Evolutionary conservation across 1,140 invertebrate species (phyloP).

Genomic region (Apis laboriosa): DNA sequence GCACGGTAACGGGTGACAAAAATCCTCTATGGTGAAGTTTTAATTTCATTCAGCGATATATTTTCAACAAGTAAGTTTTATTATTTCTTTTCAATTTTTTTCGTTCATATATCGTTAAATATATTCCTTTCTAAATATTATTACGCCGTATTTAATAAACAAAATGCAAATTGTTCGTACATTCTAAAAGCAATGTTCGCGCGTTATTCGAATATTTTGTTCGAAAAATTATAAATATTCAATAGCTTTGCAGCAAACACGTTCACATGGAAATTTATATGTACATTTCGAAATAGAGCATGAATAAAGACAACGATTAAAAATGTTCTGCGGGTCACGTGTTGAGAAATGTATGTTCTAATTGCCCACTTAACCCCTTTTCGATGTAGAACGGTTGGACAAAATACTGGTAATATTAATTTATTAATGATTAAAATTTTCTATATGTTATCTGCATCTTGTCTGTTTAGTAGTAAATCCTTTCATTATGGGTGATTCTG

Average conservation of each 20-base stretch:
- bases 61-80: conserved; percentile 19
- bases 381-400: not conserved
- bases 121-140: not conserved
- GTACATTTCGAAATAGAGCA: not conserved
- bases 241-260: not conserved
- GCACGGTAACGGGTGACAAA: conserved; percentile 25
- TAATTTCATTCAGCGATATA: conserved; percentile 1
- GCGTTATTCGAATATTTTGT: conserved; percentile 42
- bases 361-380: conserved; percentile 18
- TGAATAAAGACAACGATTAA: not conserved
- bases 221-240: not conserved
- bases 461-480: not conserved
- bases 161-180: not conserved
- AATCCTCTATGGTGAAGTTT: not conserved
- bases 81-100: not conserved
- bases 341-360: not conserved
- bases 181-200: not conserved
- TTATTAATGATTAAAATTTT: not conserved
- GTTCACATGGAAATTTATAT: not conserved
- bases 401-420: not conserved
- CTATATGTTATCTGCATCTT: not conserved
- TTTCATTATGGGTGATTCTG: conserved; percentile 90
- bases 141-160: not conserved
- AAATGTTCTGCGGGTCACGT: not conserved
- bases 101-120: not conserved